Evolutionary conservation across 2,797 vertebrate species (phyloP).

Genomic region (Rhinella marina): DNA sequence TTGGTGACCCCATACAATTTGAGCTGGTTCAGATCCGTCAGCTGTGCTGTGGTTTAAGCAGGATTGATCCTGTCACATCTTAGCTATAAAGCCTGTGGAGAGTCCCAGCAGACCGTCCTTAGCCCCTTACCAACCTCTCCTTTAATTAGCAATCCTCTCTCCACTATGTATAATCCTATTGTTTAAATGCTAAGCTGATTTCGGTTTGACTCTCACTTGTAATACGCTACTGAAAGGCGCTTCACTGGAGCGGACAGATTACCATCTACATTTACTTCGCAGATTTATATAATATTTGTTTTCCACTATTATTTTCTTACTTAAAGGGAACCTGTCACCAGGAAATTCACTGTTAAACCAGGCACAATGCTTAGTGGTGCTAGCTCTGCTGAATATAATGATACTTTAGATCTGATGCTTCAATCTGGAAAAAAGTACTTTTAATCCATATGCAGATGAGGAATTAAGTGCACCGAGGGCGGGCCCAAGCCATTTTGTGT

Average conservation of each 20-base stretch:
- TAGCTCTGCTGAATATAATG: too few species aligned
- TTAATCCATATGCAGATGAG: too few species aligned
- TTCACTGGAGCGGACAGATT: constrained; percentile 34
- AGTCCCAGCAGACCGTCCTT: constrained; percentile 42
- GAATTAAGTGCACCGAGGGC: too few species aligned
- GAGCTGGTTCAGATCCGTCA: background rate
- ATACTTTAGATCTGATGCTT: too few species aligned
- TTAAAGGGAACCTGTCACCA: too few species aligned
- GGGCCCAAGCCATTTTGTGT: too few species aligned
- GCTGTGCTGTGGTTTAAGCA: constrained; percentile 22
- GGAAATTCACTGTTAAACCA: too few species aligned
- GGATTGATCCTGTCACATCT: constrained; percentile 30
- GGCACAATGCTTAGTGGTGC: too few species aligned
- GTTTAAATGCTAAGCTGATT: constrained; percentile 56
- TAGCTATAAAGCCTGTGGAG: constrained; percentile 27
- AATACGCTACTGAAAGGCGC: constrained; percentile 32
- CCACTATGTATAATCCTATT: constrained; percentile 54
- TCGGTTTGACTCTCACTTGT: constrained; percentile 32
- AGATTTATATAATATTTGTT: constrained; percentile 30
- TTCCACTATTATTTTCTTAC: constrained; percentile 31
- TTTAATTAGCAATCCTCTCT: constrained; percentile 59
- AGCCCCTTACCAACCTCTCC: constrained; percentile 39
- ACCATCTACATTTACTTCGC: constrained; percentile 24
- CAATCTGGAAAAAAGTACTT: too few species aligned
- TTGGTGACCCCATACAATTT: background rate